Conservation (phyloP, 2,888 invertebrate species). For the Caenorhabditis wallacei region DNA sequence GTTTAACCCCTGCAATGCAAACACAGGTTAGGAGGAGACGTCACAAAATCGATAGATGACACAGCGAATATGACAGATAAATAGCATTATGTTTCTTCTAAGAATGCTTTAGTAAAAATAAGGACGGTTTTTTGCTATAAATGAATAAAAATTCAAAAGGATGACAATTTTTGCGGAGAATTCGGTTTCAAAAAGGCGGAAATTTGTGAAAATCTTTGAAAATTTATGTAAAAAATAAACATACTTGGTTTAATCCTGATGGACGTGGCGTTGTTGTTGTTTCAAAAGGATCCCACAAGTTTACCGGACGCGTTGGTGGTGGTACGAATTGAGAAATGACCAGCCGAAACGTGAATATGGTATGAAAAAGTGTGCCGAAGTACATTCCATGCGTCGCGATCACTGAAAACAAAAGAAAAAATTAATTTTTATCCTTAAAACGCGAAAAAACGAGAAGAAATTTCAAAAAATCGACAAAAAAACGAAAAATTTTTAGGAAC, state of each 20-base stretch:
- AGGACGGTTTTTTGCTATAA: no score
- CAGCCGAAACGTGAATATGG: constrained; percentile 38
- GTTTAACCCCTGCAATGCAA: constrained; percentile 65
- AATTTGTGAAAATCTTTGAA: not conserved
- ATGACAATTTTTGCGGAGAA: no score
- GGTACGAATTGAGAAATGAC: constrained; percentile 64
- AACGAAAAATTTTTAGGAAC: constrained; percentile 48
- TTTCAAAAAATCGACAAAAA: constrained; percentile 23
- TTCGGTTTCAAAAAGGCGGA: no score
- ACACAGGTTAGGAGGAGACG: constrained; percentile 15
- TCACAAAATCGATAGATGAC: constrained; percentile 24
- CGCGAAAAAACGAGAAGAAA: not conserved
- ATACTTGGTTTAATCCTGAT: constrained; percentile 61
- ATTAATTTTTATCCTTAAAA: not conserved
- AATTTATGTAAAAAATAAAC: not conserved
- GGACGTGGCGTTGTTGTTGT: constrained; percentile 70
- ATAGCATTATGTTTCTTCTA: not conserved
- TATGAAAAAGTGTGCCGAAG: constrained; percentile 26
- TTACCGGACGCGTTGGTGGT: constrained; percentile 77
- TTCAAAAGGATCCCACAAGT: constrained; percentile 80
- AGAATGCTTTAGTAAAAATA: no score
- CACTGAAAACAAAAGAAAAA: constrained; percentile 34
- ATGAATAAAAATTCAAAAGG: no score
- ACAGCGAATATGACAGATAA: constrained; percentile 2
- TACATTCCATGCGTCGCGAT: constrained; percentile 54